phyloP scores from a whole-genome alignment of 35 echinoderm and acorn worm species.

The Amphiura filiformis region DNA sequence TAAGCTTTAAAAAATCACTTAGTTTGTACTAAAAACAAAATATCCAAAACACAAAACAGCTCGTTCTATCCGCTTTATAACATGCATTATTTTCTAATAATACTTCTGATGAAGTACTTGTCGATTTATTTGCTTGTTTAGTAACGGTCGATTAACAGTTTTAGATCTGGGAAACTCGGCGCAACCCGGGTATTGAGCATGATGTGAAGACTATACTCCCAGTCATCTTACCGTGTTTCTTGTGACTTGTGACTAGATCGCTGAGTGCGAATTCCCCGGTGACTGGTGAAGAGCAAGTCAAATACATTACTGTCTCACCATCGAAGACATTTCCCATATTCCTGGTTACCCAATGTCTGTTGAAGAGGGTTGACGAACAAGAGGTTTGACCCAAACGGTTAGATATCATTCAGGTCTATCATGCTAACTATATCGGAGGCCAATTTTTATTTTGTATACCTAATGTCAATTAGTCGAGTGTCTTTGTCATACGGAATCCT shows the following conservation, averaged over 20 bases:
- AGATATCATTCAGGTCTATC: neutral
- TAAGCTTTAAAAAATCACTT: too few species aligned
- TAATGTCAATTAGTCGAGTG: neutral
- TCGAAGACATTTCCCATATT: constrained; percentile 30
- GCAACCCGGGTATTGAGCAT: neutral
- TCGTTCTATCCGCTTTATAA: too few species aligned
- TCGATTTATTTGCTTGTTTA: constrained; percentile 71
- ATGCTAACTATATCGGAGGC: neutral
- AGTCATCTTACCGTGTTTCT: neutral
- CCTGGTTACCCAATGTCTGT: neutral
- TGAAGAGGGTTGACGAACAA: neutral
- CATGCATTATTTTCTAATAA: too few species aligned
- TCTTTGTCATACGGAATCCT: neutral
- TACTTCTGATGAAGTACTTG: too few species aligned
- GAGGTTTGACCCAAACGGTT: neutral
- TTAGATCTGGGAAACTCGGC: constrained; percentile 12
- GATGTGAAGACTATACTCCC: neutral
- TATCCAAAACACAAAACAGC: too few species aligned
- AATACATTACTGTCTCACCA: constrained; percentile 65
- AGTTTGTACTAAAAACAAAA: too few species aligned
- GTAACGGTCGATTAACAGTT: constrained; percentile 63
- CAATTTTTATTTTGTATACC: neutral
- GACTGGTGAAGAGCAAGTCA: constrained; percentile 44
- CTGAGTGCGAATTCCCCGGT: constrained; percentile 5
- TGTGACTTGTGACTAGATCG: neutral